Conservation (phyloP, 2,113 vertebrate species). For the Egretta garzetta region DNA sequence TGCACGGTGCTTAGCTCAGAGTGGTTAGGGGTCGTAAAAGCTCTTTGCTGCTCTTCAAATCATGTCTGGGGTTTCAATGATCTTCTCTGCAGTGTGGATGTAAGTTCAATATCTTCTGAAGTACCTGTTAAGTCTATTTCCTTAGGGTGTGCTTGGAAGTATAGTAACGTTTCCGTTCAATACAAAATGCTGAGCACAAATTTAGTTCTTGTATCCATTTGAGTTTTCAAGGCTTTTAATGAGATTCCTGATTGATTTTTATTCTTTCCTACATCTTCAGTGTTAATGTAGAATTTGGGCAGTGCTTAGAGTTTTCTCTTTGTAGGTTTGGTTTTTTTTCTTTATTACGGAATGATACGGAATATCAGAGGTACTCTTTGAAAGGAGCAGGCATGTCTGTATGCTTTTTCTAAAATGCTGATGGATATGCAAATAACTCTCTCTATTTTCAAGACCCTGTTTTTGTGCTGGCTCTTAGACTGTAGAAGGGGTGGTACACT, state of each 20-base stretch:
- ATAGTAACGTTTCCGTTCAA: not conserved
- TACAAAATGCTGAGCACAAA: not conserved
- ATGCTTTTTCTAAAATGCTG: not conserved
- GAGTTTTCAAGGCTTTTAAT: not conserved
- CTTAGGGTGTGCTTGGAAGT: too few relatives aligned
- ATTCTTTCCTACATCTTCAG: not conserved
- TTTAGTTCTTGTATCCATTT: not conserved
- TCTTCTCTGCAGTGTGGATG: constrained; percentile 79
- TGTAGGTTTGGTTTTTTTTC: too few relatives aligned
- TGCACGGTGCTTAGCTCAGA: constrained; percentile 76
- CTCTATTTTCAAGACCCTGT: not conserved
- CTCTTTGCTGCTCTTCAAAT: constrained; percentile 80
- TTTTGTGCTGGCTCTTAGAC: not conserved
- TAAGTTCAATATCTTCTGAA: constrained; percentile 30
- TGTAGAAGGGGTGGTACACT: not conserved
- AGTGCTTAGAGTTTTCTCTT: not conserved
- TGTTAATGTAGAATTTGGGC: not conserved
- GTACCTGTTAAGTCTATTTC: not conserved
- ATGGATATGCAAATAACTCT: not conserved
- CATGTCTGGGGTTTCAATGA: constrained; percentile 79
- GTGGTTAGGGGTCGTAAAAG: constrained; percentile 74
- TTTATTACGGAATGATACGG: fast-evolving
- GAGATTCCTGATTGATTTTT: not conserved
- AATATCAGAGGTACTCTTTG: not conserved
- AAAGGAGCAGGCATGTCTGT: fast-evolving